Evolutionary conservation across 2,113 vertebrate species (phyloP).

Genomic region (Pantherophis guttatus): DNA sequence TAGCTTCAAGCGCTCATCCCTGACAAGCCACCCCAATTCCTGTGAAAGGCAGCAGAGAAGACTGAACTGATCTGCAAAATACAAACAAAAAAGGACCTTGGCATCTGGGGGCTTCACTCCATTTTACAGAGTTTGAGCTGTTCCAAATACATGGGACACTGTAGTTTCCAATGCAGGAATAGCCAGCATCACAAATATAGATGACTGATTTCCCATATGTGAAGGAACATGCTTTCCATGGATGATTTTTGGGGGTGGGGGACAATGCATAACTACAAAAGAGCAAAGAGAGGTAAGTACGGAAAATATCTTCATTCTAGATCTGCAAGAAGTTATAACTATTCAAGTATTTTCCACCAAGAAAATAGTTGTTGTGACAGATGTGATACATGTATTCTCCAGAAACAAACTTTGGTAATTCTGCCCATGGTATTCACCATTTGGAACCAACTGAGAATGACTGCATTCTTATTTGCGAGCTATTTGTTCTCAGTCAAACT

Average conservation of each 20-base stretch:
- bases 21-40: not conserved
- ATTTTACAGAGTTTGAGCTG: not conserved
- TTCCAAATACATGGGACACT: not conserved
- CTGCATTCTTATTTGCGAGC: not conserved
- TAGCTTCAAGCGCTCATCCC: not conserved
- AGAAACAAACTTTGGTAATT: conserved; percentile 9
- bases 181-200: conserved; percentile 11
- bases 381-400: conserved; percentile 44
- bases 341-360: conserved; percentile 43
- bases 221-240: not conserved
- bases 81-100: not conserved
- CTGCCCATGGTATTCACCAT: conserved; percentile 27
- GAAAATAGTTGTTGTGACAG: conserved; percentile 52
- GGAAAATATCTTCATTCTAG: not conserved
- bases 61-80: not conserved
- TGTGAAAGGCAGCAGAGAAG: not conserved
- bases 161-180: not conserved
- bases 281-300: not conserved
- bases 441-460: conserved; percentile 25
- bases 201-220: not conserved
- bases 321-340: conserved; percentile 40
- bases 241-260: not conserved
- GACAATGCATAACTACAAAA: conserved; percentile 47
- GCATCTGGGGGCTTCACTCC: conserved; percentile 10
- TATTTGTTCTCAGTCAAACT: not conserved